A percentile compares a stretch with the other conserved stretches of the same genome.
phyloP scores from a whole-genome alignment of 23 tunicate species.

The Halocynthia aurantium region DNA sequence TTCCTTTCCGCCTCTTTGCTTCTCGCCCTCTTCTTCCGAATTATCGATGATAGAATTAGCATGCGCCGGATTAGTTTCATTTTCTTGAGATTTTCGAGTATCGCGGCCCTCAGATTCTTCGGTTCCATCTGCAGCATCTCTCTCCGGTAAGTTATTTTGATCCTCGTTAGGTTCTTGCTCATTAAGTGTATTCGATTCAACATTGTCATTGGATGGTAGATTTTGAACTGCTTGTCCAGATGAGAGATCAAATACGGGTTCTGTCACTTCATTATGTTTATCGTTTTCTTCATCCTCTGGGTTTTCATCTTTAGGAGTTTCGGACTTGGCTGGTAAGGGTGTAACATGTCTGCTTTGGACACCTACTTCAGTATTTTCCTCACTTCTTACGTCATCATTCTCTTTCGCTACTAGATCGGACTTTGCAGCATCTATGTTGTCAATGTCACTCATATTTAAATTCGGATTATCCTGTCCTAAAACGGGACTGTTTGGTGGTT shows the following conservation, averaged over 20 bases:
- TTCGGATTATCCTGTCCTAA: no score
- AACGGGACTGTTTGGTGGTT: no score
- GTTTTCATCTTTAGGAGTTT: not conserved
- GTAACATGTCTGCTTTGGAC: not conserved
- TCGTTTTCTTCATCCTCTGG: not conserved
- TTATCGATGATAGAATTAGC: not conserved
- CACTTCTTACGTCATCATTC: not conserved
- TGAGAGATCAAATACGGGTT: not conserved
- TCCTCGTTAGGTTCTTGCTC: not conserved
- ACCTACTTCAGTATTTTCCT: not conserved
- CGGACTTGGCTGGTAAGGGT: not conserved
- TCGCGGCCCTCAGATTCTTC: not conserved
- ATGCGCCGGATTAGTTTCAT: not conserved
- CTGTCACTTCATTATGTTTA: not conserved
- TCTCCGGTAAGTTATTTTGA: not conserved
- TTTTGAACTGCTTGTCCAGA: constrained; percentile 1
- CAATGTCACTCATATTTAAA: no score
- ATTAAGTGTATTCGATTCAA: not conserved
- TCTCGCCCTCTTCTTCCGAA: not conserved
- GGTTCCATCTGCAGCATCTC: not conserved
- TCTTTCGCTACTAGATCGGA: not conserved
- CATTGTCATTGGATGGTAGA: not conserved
- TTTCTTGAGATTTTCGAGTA: not conserved
- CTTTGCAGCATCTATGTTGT: no score
- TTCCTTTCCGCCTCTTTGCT: not conserved